These are phyloP conservation scores for Brienomyrus longianalis DNA, from an alignment of 2,113 vertebrate species.

Conservation along the genomic window DNA sequence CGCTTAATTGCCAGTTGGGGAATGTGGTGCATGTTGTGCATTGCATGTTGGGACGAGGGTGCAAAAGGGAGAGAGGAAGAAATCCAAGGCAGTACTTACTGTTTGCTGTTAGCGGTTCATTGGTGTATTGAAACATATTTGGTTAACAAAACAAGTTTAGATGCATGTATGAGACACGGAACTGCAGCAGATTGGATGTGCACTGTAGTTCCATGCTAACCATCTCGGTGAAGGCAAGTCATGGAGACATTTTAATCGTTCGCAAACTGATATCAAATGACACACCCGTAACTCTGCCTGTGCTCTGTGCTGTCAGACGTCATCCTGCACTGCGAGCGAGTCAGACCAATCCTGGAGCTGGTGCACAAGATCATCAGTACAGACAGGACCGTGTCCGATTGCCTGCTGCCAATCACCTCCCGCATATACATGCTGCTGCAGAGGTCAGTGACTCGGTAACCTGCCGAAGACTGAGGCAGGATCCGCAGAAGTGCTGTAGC, in stretches of 20 bases:
- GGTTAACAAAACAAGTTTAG: background rate
- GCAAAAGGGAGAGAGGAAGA: too few species aligned
- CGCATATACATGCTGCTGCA: conserved; percentile 96
- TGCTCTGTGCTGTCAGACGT: conserved; percentile 65
- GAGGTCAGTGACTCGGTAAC: conserved; percentile 58
- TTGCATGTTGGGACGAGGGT: too few species aligned
- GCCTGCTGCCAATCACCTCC: conserved; percentile 88
- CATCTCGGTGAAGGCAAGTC: background rate
- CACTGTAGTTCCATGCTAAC: background rate
- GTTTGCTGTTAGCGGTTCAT: too few species aligned
- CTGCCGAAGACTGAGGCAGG: background rate
- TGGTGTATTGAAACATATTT: too few species aligned
- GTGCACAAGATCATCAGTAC: conserved; percentile 92
- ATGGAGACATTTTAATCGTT: background rate
- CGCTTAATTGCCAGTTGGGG: too few species aligned
- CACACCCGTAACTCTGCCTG: background rate
- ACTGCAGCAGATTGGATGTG: background rate
- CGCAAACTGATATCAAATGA: background rate
- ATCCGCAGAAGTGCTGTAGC: background rate
- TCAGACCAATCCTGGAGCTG: conserved; percentile 90
- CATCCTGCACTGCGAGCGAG: conserved; percentile 82
- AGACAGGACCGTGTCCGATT: conserved; percentile 87
- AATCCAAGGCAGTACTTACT: too few species aligned
- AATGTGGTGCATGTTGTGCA: too few species aligned
- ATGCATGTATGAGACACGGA: background rate